Conservation (phyloP, 2,797 vertebrate species). For the Falco columbarius region DNA sequence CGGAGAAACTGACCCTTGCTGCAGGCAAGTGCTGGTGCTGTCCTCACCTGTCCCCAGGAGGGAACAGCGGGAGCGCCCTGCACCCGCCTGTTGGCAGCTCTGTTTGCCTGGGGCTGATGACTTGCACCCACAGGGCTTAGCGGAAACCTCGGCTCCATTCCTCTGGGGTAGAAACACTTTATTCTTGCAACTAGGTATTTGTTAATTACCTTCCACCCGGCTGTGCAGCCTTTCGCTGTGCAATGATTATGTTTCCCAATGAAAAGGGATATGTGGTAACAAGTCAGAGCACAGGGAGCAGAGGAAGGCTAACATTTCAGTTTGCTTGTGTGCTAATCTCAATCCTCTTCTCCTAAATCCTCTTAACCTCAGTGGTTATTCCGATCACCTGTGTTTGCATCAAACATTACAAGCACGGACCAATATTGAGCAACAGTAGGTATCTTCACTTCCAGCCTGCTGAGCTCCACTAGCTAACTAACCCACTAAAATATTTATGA, state of each 20-base stretch:
- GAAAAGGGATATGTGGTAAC: conserved; percentile 28
- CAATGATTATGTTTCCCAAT: not conserved
- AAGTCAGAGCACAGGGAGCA: conserved; percentile 6
- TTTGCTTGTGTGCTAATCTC: not conserved
- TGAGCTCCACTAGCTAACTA: not conserved
- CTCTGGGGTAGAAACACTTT: not conserved
- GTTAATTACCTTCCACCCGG: not conserved
- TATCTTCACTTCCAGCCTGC: not conserved
- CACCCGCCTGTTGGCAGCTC: not conserved
- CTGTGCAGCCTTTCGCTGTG: not conserved
- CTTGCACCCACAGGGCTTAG: not conserved
- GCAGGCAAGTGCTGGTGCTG: too few relatives aligned
- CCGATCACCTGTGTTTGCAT: not conserved
- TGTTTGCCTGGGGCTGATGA: not conserved
- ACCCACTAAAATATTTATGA: not conserved
- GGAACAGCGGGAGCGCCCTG: not conserved
- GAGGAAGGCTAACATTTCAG: conserved; percentile 45
- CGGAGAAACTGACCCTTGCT: not conserved
- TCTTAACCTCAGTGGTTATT: not conserved
- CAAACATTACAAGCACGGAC: not conserved
- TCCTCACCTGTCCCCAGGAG: too few relatives aligned
- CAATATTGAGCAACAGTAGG: not conserved
- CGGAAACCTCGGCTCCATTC: not conserved
- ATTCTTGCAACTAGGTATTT: not conserved
- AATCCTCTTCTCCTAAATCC: conserved; percentile 34